phyloP scores from a whole-genome alignment of 2,113 vertebrate species.

The Sminthopsis crassicaudata region DNA sequence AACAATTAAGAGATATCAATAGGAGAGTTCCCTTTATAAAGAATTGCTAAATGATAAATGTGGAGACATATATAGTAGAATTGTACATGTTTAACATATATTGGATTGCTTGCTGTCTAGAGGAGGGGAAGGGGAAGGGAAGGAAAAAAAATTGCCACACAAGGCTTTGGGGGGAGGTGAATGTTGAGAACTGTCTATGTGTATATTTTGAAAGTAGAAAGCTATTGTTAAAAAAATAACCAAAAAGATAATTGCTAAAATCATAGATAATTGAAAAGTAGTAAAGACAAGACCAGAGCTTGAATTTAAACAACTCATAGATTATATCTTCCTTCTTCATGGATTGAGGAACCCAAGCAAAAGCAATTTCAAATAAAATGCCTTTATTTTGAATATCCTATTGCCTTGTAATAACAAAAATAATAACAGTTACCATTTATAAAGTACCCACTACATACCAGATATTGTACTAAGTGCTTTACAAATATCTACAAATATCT shows the following conservation, averaged over 20 bases:
- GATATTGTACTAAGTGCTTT: background rate
- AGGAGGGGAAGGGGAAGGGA: no score
- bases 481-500: background rate
- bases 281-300: slow-evolving; percentile 5
- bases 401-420: background rate
- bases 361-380: background rate
- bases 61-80: no score
- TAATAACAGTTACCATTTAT: background rate
- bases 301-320: background rate
- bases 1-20: background rate
- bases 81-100: no score
- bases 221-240: no score
- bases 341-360: background rate
- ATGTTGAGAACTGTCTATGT: no score
- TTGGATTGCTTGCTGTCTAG: no score
- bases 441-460: background rate
- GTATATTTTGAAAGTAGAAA: no score
- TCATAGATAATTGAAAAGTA: slow-evolving; percentile 19
- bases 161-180: no score
- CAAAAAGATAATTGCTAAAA: slow-evolving; percentile 19
- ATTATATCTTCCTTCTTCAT: background rate
- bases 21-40: slow-evolving; percentile 15
- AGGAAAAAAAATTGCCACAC: no score
- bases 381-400: background rate
- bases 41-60: background rate